Percentiles rank a stretch among this genome's conserved stretches.
Conservation (phyloP, 2,113 vertebrate species). For the Zootoca vivipara region DNA sequence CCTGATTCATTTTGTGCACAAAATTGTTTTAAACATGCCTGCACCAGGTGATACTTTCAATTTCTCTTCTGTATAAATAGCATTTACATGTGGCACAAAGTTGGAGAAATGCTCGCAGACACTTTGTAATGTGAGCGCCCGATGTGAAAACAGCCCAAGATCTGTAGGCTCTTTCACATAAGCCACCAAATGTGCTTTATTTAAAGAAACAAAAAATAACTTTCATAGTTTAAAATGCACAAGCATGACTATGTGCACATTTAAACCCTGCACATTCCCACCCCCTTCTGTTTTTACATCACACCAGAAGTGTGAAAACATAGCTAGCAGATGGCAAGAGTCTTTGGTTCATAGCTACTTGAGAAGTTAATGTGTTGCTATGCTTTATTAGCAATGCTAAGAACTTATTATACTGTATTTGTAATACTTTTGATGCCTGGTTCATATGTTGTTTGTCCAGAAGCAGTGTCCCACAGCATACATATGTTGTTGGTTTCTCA, state of each 20-base stretch:
- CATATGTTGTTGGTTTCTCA: not conserved
- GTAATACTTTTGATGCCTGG: not conserved
- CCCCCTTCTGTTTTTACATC: not conserved
- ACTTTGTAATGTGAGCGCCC: not conserved
- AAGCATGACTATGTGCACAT: not conserved
- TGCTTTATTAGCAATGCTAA: too few species aligned
- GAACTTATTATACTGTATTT: not conserved
- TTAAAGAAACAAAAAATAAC: not conserved
- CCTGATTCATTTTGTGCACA: not conserved
- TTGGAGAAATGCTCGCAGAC: not conserved
- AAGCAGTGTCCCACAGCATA: not conserved
- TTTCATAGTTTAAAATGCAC: not conserved
- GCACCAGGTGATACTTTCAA: not conserved
- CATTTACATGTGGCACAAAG: not conserved
- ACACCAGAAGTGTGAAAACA: not conserved
- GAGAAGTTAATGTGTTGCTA: not conserved
- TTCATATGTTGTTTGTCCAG: not conserved
- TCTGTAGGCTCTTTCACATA: not conserved
- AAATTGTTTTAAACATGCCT: not conserved
- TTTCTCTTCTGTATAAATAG: not conserved
- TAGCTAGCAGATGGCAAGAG: not conserved
- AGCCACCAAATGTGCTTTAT: not conserved
- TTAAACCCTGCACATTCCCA: not conserved
- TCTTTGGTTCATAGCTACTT: not conserved
- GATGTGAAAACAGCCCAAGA: not conserved